A percentile compares a stretch with the other conserved stretches of the same genome.
Evolutionary conservation across 2,888 invertebrate genomes (phyloP).

Genomic region (Coelinius sp.): DNA sequence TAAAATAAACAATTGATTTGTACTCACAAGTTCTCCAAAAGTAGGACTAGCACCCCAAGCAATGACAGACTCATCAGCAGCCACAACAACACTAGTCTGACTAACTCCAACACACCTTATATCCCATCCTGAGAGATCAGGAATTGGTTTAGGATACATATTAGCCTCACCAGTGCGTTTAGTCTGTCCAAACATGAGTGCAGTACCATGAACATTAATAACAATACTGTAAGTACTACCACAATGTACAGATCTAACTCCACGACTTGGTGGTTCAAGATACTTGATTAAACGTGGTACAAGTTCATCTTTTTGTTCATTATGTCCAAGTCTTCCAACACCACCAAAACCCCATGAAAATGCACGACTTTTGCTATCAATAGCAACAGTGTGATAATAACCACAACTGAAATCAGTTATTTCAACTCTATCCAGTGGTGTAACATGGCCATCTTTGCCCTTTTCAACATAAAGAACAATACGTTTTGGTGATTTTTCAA

Average conservation of each 20-base stretch:
- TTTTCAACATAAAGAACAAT: slow-evolving; percentile 91
- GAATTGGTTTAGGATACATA: slow-evolving; percentile 96
- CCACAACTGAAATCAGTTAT: slow-evolving; percentile 94
- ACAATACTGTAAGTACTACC: slow-evolving; percentile 91
- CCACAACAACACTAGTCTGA: slow-evolving; percentile 86
- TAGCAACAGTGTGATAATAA: slow-evolving; percentile 90
- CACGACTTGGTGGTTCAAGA: slow-evolving; percentile 88
- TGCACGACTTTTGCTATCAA: slow-evolving; percentile 90
- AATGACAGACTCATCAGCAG: slow-evolving; percentile 91
- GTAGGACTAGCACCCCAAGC: slow-evolving; percentile 96
- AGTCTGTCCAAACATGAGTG: slow-evolving; percentile 86
- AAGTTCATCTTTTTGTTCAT: slow-evolving; percentile 92
- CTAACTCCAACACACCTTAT: slow-evolving; percentile 88
- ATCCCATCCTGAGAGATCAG: slow-evolving; percentile 94
- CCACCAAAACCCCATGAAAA: slow-evolving; percentile 98
- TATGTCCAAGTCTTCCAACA: slow-evolving; percentile 93
- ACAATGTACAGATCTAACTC: slow-evolving; percentile 85
- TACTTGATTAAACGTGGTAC: slow-evolving; percentile 87
- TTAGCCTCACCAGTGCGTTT: slow-evolving; percentile 95
- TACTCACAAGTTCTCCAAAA: slow-evolving; percentile 87
- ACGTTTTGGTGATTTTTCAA: slow-evolving; percentile 87
- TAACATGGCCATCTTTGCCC: slow-evolving; percentile 86
- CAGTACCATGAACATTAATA: slow-evolving; percentile 76
- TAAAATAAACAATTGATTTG: background rate
- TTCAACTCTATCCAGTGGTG: slow-evolving; percentile 87